Evolutionary conservation across 1,140 invertebrate genomes (phyloP).

Genomic region (Manduca sexta): DNA sequence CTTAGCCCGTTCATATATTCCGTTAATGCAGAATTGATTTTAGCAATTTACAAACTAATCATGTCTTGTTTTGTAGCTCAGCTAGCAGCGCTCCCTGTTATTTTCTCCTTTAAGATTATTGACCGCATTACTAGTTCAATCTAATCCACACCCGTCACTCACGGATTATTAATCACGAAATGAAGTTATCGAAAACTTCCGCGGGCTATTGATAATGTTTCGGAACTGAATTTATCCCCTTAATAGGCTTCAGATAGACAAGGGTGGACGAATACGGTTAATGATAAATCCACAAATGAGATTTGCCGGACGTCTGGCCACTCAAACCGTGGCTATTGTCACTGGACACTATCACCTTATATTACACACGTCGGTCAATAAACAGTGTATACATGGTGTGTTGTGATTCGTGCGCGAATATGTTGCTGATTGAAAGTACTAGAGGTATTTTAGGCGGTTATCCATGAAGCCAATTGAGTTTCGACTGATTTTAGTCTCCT

Average conservation of each 20-base stretch:
- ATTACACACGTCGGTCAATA: slow-evolving; percentile 48
- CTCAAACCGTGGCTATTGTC: slow-evolving; percentile 63
- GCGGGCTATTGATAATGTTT: slow-evolving; percentile 41
- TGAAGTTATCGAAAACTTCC: slow-evolving; percentile 52
- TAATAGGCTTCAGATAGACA: slow-evolving; percentile 58
- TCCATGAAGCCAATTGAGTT: too few species aligned
- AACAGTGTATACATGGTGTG: slow-evolving; percentile 36
- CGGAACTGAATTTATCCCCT: slow-evolving; percentile 66
- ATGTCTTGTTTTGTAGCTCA: too few species aligned
- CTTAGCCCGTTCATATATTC: too few species aligned
- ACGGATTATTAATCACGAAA: slow-evolving; percentile 17
- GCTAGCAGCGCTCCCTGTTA: too few species aligned
- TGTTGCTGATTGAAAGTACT: too few species aligned
- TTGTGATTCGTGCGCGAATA: too few species aligned
- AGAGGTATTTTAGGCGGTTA: too few species aligned
- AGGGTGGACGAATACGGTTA: slow-evolving; percentile 68
- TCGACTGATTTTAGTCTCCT: too few species aligned
- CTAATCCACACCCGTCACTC: background rate
- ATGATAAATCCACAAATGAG: slow-evolving; percentile 73
- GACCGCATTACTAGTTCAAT: too few species aligned
- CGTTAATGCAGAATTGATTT: too few species aligned
- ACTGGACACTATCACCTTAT: slow-evolving; percentile 68
- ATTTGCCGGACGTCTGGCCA: slow-evolving; percentile 69
- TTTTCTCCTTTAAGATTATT: too few species aligned
- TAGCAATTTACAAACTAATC: too few species aligned